Percentiles rank a stretch among this genome's conserved stretches.
phyloP scores from a whole-genome alignment of 2,113 vertebrate genomes.

The Dasyornis broadbenti region DNA sequence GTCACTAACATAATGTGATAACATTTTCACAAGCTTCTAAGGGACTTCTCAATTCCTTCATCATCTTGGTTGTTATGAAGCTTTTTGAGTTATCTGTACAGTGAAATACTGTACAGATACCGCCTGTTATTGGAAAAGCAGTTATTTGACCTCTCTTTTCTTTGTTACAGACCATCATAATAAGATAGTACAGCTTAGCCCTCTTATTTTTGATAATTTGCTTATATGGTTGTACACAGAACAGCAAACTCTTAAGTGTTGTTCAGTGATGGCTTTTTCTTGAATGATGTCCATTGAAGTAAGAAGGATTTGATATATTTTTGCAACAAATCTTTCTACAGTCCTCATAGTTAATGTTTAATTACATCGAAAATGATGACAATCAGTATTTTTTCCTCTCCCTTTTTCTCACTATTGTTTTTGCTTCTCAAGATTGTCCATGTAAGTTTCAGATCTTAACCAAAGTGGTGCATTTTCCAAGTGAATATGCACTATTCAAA shows the following conservation, averaged over 20 bases:
- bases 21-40: not conserved
- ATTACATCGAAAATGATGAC: not conserved
- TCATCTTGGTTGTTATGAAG: not conserved
- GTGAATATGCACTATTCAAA: not conserved
- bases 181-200: not conserved
- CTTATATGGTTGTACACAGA: not conserved
- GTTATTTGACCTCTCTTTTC: not conserved
- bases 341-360: not conserved
- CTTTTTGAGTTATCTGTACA: not conserved
- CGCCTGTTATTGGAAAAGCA: not conserved
- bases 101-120: not conserved
- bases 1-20: not conserved
- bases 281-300: not conserved
- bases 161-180: not conserved
- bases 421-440: not conserved
- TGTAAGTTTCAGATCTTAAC: not conserved
- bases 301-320: not conserved
- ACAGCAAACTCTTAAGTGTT: not conserved
- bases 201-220: not conserved
- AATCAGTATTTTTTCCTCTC: not conserved
- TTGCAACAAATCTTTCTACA: not conserved
- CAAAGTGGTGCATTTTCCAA: not conserved
- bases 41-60: not conserved
- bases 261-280: not conserved
- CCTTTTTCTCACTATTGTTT: not conserved